Conservation (phyloP, 2,797 vertebrate genomes). For the Gymnothorax reevesii region DNA sequence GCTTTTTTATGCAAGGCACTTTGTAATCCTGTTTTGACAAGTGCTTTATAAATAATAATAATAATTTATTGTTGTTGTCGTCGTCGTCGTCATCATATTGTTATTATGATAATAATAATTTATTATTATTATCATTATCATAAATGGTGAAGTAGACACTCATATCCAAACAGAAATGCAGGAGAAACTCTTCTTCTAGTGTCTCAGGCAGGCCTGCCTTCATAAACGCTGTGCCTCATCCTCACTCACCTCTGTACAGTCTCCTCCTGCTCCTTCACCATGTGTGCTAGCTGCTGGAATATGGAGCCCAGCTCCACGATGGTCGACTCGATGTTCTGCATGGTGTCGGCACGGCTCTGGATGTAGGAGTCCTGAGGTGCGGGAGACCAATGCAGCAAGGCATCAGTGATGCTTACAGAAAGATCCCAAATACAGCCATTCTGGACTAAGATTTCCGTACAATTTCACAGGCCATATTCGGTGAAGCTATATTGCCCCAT, state of each 20-base stretch:
- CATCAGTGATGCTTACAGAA: neutral
- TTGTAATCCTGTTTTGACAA: too few relatives aligned
- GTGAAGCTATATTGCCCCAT: too few relatives aligned
- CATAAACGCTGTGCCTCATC: neutral
- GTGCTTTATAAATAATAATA: too few relatives aligned
- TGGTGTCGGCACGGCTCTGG: constrained; percentile 77
- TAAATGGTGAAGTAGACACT: neutral
- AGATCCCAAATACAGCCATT: neutral
- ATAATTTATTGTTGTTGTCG: too few relatives aligned
- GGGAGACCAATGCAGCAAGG: neutral
- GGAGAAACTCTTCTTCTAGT: neutral
- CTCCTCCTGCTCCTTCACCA: constrained; percentile 95
- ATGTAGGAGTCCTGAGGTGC: constrained; percentile 74
- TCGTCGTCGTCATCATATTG: too few relatives aligned
- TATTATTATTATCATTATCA: too few relatives aligned
- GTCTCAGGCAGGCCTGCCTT: neutral
- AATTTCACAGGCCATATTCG: neutral
- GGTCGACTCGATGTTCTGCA: constrained; percentile 83
- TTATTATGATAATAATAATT: too few relatives aligned
- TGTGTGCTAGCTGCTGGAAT: constrained; percentile 87
- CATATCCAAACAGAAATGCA: neutral
- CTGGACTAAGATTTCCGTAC: neutral
- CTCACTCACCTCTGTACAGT: constrained; percentile 84
- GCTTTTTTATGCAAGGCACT: too few relatives aligned
- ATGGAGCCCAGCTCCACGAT: constrained; percentile 84